These are phyloP conservation scores for Cephus spinipes DNA, from an alignment of 2,888 invertebrate species.

Conservation along the genomic window DNA sequence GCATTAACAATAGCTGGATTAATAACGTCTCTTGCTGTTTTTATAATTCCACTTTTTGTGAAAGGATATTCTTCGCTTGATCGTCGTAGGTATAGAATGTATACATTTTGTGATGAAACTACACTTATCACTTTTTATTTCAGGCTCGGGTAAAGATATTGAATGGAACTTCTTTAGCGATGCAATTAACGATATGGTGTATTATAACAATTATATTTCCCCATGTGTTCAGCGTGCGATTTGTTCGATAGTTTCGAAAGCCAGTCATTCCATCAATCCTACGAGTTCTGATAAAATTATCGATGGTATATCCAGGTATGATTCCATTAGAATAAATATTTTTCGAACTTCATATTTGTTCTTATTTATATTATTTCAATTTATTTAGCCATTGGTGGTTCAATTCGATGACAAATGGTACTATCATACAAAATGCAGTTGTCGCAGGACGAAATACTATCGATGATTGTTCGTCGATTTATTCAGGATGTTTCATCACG, in stretches of 20 bases:
- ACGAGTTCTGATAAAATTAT: constrained; percentile 63
- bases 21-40: constrained; percentile 69
- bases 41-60: constrained; percentile 69
- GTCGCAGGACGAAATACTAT: constrained; percentile 62
- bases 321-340: constrained; percentile 4
- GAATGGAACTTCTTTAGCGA: constrained; percentile 45
- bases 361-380: background rate
- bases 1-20: constrained; percentile 72
- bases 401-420: constrained; percentile 67
- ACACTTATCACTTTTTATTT: background rate
- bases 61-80: constrained; percentile 19
- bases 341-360: background rate
- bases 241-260: constrained; percentile 57
- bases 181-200: constrained; percentile 55
- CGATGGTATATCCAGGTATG: constrained; percentile 62
- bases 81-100: background rate
- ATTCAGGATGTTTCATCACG: constrained; percentile 63
- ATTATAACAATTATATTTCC: constrained; percentile 55
- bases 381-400: constrained; percentile 67
- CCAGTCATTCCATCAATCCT: constrained; percentile 46
- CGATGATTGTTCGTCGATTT: constrained; percentile 65
- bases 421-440: constrained; percentile 69
- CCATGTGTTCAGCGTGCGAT: constrained; percentile 62
- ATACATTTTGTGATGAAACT: background rate
- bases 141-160: constrained; percentile 44